Percentiles rank a stretch among this genome's conserved stretches.
Evolutionary conservation across 1,140 invertebrate genomes (phyloP).

Genomic region (Venustaconcha ellipsiformis): DNA sequence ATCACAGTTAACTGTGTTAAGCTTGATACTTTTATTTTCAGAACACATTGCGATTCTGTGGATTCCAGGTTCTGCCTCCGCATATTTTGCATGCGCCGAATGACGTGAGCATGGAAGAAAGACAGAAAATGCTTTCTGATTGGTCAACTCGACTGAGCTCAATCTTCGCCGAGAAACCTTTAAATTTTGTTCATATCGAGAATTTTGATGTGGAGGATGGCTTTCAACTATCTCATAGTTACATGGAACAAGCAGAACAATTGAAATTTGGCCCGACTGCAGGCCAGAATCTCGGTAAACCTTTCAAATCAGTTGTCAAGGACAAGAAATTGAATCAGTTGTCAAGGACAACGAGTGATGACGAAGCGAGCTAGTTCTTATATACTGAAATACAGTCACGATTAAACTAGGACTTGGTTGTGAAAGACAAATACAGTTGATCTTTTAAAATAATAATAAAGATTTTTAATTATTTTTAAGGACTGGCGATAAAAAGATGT

Average conservation of each 20-base stretch:
- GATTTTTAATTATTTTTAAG: too few relatives aligned
- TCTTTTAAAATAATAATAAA: too few relatives aligned
- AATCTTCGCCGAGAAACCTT: slow-evolving; percentile 9
- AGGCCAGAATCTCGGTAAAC: slow-evolving; percentile 22
- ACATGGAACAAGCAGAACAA: background rate
- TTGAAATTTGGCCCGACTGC: background rate
- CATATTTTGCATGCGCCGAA: slow-evolving; percentile 14
- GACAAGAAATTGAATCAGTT: too few relatives aligned
- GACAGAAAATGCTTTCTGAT: background rate
- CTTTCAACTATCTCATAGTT: slow-evolving; percentile 11
- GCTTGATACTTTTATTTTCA: slow-evolving; percentile 5
- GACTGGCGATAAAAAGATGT: too few relatives aligned
- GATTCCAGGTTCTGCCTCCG: slow-evolving; percentile 14
- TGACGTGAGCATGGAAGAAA: background rate
- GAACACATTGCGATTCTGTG: slow-evolving; percentile 10
- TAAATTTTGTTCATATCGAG: slow-evolving; percentile 16
- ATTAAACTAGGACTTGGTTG: too few relatives aligned
- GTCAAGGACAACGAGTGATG: too few relatives aligned
- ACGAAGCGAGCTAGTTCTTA: too few relatives aligned
- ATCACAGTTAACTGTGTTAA: too few relatives aligned
- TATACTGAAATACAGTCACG: too few relatives aligned
- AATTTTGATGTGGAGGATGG: slow-evolving; percentile 11
- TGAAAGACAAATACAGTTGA: too few relatives aligned
- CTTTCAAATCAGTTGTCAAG: too few relatives aligned
- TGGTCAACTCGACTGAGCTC: slow-evolving; percentile 8